Evolutionary conservation across 2,113 vertebrate species (phyloP).

Genomic region (Eurystomus gularis): DNA sequence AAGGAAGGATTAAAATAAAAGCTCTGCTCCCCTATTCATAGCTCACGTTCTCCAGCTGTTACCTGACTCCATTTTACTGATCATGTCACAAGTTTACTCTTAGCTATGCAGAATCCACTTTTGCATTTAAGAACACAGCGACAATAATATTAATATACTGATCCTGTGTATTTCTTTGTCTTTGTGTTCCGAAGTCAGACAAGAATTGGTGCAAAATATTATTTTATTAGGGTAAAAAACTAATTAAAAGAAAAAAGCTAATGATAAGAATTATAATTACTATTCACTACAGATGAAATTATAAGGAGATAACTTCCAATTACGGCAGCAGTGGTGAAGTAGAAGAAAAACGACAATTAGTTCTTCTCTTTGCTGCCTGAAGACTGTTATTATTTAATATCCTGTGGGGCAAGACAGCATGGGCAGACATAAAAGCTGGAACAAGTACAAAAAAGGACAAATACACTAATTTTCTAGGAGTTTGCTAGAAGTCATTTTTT

Average conservation of each 20-base stretch:
- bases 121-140: not conserved
- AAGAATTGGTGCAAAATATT: slow-evolving; percentile 32
- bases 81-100: not conserved
- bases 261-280: slow-evolving; percentile 74
- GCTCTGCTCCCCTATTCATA: not conserved
- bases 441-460: slow-evolving; percentile 2
- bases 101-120: not conserved
- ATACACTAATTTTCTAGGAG: slow-evolving; percentile 19
- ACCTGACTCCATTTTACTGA: not conserved
- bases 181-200: slow-evolving; percentile 9
- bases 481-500: not conserved
- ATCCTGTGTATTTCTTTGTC: not conserved
- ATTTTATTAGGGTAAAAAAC: slow-evolving; percentile 48
- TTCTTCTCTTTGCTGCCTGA: slow-evolving; percentile 50
- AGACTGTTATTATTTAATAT: slow-evolving; percentile 62
- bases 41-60: not conserved
- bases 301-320: slow-evolving; percentile 72
- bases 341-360: slow-evolving; percentile 57
- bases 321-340: slow-evolving; percentile 52
- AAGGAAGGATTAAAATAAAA: not conserved
- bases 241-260: slow-evolving; percentile 69
- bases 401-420: slow-evolving; percentile 46
- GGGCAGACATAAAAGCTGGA: slow-evolving; percentile 1
- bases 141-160: not conserved
- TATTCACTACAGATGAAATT: slow-evolving; percentile 71